Conservation (phyloP, 2,888 invertebrate genomes). For the Lamproptera curius region DNA sequence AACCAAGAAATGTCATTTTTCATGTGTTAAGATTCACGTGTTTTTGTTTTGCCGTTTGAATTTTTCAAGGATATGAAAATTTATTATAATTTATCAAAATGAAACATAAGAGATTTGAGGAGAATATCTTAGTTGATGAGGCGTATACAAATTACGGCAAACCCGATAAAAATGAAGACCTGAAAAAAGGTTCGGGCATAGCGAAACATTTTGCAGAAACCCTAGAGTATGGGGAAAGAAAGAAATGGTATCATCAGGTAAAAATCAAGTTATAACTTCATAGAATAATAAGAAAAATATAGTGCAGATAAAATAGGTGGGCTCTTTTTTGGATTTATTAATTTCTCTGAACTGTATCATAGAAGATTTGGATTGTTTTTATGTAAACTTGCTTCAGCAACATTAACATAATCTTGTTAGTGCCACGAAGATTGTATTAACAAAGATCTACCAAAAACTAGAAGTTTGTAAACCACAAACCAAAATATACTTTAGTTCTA, state of each 20-base stretch:
- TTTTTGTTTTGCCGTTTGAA: slow-evolving; percentile 21
- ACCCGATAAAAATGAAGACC: slow-evolving; percentile 64
- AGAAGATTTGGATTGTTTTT: no score
- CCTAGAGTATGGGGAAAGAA: slow-evolving; percentile 69
- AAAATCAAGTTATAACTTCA: no score
- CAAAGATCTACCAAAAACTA: no score
- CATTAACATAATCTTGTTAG: no score
- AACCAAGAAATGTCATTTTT: not conserved
- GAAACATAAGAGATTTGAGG: slow-evolving; percentile 74
- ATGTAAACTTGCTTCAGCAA: no score
- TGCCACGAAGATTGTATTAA: no score
- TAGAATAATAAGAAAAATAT: no score
- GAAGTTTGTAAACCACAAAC: no score
- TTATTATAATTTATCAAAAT: slow-evolving; percentile 32
- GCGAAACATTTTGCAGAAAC: slow-evolving; percentile 70
- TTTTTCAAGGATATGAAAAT: slow-evolving; percentile 1
- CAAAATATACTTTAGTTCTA: no score
- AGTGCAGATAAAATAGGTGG: no score
- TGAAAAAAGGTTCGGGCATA: slow-evolving; percentile 63
- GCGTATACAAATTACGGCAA: slow-evolving; percentile 67
- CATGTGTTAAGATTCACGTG: slow-evolving; percentile 17
- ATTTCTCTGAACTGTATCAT: no score
- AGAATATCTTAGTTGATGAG: slow-evolving; percentile 69
- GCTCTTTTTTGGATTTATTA: no score
- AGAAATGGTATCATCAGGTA: slow-evolving; percentile 83